Percentiles rank a stretch among this genome's conserved stretches.
Evolutionary conservation across 2,888 invertebrate genomes (phyloP).

Genomic region (Pyrgus malvae): DNA sequence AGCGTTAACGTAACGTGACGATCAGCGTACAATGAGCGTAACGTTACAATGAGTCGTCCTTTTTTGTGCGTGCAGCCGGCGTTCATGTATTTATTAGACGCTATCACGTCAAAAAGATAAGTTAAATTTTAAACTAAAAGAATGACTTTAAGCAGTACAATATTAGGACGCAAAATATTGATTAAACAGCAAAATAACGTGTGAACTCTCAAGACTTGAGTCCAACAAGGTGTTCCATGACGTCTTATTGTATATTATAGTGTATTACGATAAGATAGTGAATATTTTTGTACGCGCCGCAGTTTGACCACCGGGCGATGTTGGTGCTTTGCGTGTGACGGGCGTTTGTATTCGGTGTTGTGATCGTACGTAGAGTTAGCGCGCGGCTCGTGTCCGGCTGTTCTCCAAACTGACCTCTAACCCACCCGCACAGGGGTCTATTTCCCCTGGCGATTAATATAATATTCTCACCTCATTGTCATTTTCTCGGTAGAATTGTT

Average conservation of each 20-base stretch:
- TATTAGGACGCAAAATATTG: no score
- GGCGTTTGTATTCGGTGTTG: conserved; percentile 55
- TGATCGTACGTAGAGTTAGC: conserved; percentile 44
- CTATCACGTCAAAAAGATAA: no score
- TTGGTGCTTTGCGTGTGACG: conserved; percentile 69
- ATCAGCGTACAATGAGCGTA: no score
- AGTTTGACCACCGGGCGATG: conserved; percentile 71
- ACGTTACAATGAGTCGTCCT: no score
- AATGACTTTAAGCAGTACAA: no score
- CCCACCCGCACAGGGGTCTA: not conserved
- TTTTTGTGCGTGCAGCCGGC: no score
- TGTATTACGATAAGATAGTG: conserved; percentile 26
- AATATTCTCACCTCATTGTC: not conserved
- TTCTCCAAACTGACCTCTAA: conserved; percentile 10
- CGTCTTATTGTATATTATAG: conserved; percentile 1
- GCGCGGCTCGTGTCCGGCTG: conserved; percentile 26
- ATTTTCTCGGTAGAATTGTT: not conserved
- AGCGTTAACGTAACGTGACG: no score
- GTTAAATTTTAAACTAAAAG: no score
- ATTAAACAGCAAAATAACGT: no score
- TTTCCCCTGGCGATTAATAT: not conserved
- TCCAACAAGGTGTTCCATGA: not conserved
- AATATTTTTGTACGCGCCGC: conserved; percentile 55
- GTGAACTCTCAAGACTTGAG: not conserved
- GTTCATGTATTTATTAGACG: no score